phyloP scores from a whole-genome alignment of 92 coral and sea anemone genomes.

The Desmophyllum pertusum region DNA sequence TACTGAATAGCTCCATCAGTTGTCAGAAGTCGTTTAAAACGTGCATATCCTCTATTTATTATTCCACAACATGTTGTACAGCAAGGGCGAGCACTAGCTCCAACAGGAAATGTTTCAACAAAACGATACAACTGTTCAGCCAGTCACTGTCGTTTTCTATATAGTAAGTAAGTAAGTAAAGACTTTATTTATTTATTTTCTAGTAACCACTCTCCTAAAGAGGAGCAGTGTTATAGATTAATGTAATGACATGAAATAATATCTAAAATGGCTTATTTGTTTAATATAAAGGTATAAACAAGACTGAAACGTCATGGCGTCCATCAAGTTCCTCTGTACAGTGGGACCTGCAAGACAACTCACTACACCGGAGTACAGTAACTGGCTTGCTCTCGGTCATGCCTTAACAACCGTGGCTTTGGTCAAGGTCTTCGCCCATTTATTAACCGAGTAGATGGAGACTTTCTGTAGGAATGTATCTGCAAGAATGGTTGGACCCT shows the following conservation, averaged over 20 bases:
- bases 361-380: conserved; percentile 53
- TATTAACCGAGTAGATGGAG: conserved; percentile 44
- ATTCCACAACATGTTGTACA: too few species aligned
- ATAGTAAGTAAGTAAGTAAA: too few species aligned
- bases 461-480: conserved; percentile 48
- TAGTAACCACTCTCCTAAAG: neutral
- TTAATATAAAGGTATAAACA: neutral
- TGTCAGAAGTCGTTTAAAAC: too few species aligned
- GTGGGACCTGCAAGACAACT: neutral
- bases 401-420: conserved; percentile 58
- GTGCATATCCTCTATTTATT: too few species aligned
- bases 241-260: neutral
- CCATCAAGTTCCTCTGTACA: neutral
- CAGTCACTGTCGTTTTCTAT: too few species aligned
- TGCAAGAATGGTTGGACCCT: conserved; percentile 43
- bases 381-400: conserved; percentile 87
- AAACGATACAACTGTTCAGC: too few species aligned
- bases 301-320: neutral
- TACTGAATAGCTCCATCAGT: too few species aligned
- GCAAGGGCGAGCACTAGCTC: too few species aligned
- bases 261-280: neutral
- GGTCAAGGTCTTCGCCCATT: conserved; percentile 73
- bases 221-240: neutral
- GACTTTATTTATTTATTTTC: too few species aligned
- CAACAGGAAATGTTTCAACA: too few species aligned